phyloP scores from a whole-genome alignment of 1,140 invertebrate species.

The Cepaea nemoralis region DNA sequence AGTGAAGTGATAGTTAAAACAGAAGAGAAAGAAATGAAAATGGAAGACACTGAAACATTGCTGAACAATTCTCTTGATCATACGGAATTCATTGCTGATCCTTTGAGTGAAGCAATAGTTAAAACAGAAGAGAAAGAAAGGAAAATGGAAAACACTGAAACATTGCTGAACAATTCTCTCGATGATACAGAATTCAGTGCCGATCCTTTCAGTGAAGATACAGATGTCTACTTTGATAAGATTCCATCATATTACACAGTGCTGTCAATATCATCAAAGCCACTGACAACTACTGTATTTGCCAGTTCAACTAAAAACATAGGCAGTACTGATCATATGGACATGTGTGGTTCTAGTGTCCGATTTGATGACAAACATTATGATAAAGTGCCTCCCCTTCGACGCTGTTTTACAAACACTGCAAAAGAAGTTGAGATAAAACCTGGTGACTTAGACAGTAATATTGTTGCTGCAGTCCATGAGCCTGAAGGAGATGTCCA shows the following conservation, averaged over 20 bases:
- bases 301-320: conserved; percentile 21
- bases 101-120: neutral
- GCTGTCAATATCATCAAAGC: conserved; percentile 57
- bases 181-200: conserved; percentile 10
- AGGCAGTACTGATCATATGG: conserved; percentile 26
- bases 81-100: conserved; percentile 10
- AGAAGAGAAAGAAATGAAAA: neutral
- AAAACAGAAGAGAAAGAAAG: neutral
- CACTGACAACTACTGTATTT: conserved; percentile 36
- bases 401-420: conserved; percentile 69
- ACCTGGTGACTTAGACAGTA: neutral
- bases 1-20: conserved; percentile 21
- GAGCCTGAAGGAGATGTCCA: neutral
- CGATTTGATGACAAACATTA: conserved; percentile 37
- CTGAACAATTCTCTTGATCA: neutral
- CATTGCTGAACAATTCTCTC: neutral
- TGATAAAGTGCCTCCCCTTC: conserved; percentile 66
- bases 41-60: neutral
- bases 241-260: conserved; percentile 65
- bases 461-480: neutral
- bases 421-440: conserved; percentile 58
- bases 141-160: no score
- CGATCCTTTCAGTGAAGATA: conserved; percentile 31
- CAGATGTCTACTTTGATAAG: conserved; percentile 61
- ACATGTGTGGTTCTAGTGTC: conserved; percentile 1